Conservation (phyloP, 1,140 invertebrate genomes). For the Tribolium madens region DNA sequence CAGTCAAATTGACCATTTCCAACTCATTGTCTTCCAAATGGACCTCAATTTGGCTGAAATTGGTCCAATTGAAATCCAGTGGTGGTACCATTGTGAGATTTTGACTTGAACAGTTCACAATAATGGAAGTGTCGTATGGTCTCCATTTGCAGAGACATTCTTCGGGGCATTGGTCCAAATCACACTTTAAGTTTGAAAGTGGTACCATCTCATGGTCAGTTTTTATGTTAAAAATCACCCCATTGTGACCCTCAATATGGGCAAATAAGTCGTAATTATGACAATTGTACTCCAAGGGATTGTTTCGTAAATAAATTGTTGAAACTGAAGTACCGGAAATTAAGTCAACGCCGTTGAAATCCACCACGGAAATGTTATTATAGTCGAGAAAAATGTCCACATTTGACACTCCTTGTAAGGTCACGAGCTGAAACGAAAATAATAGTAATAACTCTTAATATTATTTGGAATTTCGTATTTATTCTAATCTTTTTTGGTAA, state of each 20-base stretch:
- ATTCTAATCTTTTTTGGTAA: too few species aligned
- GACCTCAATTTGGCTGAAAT: neutral
- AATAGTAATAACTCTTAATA: too few species aligned
- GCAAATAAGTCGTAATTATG: neutral
- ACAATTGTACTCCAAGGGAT: neutral
- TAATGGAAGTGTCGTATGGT: neutral
- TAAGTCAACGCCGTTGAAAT: neutral
- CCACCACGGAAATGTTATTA: neutral
- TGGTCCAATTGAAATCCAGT: neutral
- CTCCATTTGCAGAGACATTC: neutral
- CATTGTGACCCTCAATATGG: neutral
- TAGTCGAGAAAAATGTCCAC: neutral
- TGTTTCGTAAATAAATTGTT: neutral
- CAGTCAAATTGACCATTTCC: neutral
- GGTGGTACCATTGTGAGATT: neutral
- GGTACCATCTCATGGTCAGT: neutral
- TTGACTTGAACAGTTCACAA: neutral
- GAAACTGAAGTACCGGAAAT: neutral
- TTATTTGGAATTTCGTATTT: too few species aligned
- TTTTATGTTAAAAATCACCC: neutral
- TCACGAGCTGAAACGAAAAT: neutral
- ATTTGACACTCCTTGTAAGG: neutral
- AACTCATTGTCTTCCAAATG: neutral
- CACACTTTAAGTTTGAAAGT: neutral
- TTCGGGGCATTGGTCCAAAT: neutral